Evolutionary conservation across 1,140 invertebrate species (phyloP).

Genomic region (Stegodyphus mimosarum): DNA sequence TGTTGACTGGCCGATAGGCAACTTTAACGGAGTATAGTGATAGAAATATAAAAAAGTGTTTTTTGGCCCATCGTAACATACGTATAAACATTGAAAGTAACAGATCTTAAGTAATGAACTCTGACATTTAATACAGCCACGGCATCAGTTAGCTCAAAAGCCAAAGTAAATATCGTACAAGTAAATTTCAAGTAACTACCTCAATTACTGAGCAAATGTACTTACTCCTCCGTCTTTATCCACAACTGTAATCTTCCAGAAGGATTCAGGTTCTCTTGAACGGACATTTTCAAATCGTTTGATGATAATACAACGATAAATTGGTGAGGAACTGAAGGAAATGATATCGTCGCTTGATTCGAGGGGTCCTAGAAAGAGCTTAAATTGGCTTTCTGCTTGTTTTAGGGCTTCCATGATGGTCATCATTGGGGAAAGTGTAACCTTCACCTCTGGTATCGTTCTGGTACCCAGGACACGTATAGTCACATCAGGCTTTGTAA

Average conservation of each 20-base stretch:
- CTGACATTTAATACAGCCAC: too few species aligned
- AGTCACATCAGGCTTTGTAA: conserved; percentile 25
- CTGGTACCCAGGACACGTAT: neutral
- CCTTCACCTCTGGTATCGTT: conserved; percentile 29
- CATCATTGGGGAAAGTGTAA: conserved; percentile 55
- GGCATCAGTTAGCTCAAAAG: too few species aligned
- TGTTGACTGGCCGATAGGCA: too few species aligned
- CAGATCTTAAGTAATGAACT: too few species aligned
- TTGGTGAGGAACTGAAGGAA: conserved; percentile 27
- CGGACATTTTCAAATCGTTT: conserved; percentile 20
- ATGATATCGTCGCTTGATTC: conserved; percentile 22
- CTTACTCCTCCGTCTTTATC: conserved; percentile 25
- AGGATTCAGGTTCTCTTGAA: neutral
- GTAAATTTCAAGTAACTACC: too few species aligned
- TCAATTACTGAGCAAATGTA: neutral
- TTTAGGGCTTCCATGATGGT: conserved; percentile 47
- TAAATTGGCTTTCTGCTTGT: conserved; percentile 43
- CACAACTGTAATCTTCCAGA: conserved; percentile 42
- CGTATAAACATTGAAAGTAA: too few species aligned
- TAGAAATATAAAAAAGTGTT: too few species aligned
- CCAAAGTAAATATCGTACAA: too few species aligned
- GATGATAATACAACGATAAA: conserved; percentile 18
- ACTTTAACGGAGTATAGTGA: too few species aligned
- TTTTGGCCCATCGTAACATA: too few species aligned
- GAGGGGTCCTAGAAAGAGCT: neutral